Evolutionary conservation across 2,113 vertebrate genomes (phyloP).

Genomic region (Mustela lutreola): DNA sequence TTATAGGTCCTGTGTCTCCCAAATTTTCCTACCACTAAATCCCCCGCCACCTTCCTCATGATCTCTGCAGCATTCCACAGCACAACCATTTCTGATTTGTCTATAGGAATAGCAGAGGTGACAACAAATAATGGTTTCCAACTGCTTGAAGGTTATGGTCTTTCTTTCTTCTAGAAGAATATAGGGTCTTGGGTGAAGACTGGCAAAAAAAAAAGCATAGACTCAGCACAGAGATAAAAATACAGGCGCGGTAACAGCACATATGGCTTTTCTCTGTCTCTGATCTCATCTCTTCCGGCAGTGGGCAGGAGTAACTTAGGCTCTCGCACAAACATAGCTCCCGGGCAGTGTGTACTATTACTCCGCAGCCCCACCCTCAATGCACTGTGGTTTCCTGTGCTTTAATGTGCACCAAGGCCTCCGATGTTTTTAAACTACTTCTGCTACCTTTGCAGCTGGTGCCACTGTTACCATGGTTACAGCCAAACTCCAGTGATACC

Average conservation of each 20-base stretch:
- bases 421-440: not conserved
- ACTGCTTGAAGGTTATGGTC: not conserved
- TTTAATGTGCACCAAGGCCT: slow-evolving; percentile 6
- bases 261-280: not conserved
- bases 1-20: not conserved
- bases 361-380: not conserved
- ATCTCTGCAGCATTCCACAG: not conserved
- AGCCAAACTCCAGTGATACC: not conserved
- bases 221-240: not conserved
- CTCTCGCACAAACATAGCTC: not conserved
- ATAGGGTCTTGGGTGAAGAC: not conserved
- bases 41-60: not conserved
- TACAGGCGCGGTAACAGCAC: not conserved
- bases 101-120: not conserved
- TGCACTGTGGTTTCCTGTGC: not conserved
- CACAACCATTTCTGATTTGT: not conserved
- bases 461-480: not conserved
- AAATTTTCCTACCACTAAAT: not conserved
- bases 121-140: not conserved
- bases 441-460: not conserved
- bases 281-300: not conserved
- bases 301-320: not conserved
- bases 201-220: not conserved
- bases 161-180: not conserved
- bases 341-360: not conserved